Base-by-base conservation (phyloP, 2,113 vertebrate species). In the Willisornis vidua region DNA sequence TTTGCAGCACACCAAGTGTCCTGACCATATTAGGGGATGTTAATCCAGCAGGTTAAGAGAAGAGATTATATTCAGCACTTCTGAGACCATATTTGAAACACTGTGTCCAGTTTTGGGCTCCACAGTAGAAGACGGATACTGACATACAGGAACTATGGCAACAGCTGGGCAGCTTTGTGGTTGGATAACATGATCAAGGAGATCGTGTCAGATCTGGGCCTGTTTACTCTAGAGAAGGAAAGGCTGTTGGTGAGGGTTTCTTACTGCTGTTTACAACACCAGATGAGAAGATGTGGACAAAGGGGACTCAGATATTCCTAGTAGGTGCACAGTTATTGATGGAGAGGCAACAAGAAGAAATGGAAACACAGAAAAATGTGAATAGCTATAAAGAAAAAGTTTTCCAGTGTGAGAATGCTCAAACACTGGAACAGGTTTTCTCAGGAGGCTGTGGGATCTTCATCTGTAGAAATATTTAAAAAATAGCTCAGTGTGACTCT, bases 181-280 rank as follows among this genome's bases (percentile, higher is more conserved):
- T 5, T 59, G 45, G 12, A n/a, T 55, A 85, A 39, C 1, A 5
- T 6, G 25, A 22, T 43, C 5, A 9, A 51, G 19, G 25, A 71
- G 5, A 55, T 11, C 9, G 19, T n/a, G 5, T 0, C 3, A 81
- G 24, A 5, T 39, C 45, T 68, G 16, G 10, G 4, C 8, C 31
- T 58, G 12, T 23, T 48, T 14, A 75, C 6, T 10, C 26, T 61
- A 29, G 12, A 79, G 24, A 84, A 79, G 29, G n/a, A 39, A 85
- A 67, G 4, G 28, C 6, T 70, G 2, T 15, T 52, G 26, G 3
- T 80, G 43, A 13, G 12, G 4, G 37, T 6, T 31, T 54, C 51
- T 77, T 71, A 19, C 24, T 57, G 20, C 29, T 79, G 5, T 43
- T 23, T 77, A 39, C 24, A 71, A 37, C 26, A 65, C 1, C 79